Base-by-base conservation (phyloP, 2,888 invertebrate genomes). In the Eutolmus rufibarbis region DNA sequence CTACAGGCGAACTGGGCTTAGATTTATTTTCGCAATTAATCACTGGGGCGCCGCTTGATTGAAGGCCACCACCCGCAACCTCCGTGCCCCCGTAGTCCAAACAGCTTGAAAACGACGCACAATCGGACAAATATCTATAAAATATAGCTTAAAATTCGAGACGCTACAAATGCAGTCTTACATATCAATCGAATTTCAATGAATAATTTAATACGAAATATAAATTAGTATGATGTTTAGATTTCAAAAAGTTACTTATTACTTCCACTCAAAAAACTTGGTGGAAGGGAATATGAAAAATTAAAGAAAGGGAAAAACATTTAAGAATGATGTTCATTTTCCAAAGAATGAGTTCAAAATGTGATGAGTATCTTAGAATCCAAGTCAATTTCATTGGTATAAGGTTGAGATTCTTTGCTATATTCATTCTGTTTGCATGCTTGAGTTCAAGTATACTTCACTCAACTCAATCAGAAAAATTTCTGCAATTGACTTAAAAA, bases 21-120 rank as follows among this genome's bases (percentile, higher is more conserved):
- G 81, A 51, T 46, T 81, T 46, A 46, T 56, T 81, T 82, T 57
- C 51, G 31, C 14, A 57, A 46, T 79, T 79, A 19, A 79, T 79
- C 51, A 79, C 79, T 46, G 31, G 51, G 66, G 66, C 66, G 66
- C 66, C 66, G 19, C 28, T 66, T 66, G 66, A 66, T 66, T 66
- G 66, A 66, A 8, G 66, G 5, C 23, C 14, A 3, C 3, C 23
- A 9, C 66, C 23, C 23, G n/a, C 51, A 16, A 7, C 19, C 51
- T 4, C 51, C 8, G n/a, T 5, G 7, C 5, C 51, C 5, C 16
- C 1, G 16, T 16, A 14, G 2, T 46, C 1, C 16, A 4, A 46
- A 46, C 16, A 46, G 43, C 14, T 4, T 4, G 43, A 46, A 46
- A 46, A 46, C 16, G 16, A 46, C 4, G 12, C 40, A 46, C 14